phyloP scores from a whole-genome alignment of 2,797 vertebrate species.

The Phylloscopus collybita region DNA sequence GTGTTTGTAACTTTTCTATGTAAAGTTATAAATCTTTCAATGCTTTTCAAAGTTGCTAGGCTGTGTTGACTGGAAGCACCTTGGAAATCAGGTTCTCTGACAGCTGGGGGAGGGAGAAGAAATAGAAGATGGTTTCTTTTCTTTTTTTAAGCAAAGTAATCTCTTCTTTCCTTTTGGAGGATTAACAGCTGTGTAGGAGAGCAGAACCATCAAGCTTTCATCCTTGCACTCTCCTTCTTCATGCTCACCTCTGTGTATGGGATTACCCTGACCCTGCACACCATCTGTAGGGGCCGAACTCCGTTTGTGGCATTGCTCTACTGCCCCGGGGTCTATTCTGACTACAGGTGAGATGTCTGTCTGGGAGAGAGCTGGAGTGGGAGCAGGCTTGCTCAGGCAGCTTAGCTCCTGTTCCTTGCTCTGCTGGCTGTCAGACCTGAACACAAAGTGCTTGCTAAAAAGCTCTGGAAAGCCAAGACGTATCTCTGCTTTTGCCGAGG shows the following conservation, averaged over 20 bases:
- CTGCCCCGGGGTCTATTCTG: constrained; percentile 91
- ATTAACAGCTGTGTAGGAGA: constrained; percentile 98
- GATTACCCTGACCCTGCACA: constrained; percentile 87
- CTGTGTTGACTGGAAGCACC: background rate
- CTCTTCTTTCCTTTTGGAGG: constrained; percentile 79
- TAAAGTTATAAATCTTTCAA: background rate
- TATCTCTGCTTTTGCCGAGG: background rate
- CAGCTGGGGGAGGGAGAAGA: background rate
- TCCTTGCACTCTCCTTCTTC: constrained; percentile 90
- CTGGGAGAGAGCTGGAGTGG: background rate
- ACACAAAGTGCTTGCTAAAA: background rate
- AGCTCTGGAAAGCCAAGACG: background rate
- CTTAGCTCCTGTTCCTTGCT: background rate
- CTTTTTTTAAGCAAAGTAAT: constrained; percentile 39
- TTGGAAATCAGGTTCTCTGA: background rate
- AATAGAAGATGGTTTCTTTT: background rate
- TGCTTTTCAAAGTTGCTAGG: background rate
- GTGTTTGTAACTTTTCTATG: background rate
- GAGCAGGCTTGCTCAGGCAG: background rate
- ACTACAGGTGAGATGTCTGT: constrained; percentile 85
- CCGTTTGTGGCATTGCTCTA: constrained; percentile 87
- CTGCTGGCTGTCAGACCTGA: background rate
- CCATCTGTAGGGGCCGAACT: constrained; percentile 84
- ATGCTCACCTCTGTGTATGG: constrained; percentile 91
- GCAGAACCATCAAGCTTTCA: constrained; percentile 92